Conservation (phyloP, 2,888 invertebrate genomes). For the Maniola hyperantus region DNA sequence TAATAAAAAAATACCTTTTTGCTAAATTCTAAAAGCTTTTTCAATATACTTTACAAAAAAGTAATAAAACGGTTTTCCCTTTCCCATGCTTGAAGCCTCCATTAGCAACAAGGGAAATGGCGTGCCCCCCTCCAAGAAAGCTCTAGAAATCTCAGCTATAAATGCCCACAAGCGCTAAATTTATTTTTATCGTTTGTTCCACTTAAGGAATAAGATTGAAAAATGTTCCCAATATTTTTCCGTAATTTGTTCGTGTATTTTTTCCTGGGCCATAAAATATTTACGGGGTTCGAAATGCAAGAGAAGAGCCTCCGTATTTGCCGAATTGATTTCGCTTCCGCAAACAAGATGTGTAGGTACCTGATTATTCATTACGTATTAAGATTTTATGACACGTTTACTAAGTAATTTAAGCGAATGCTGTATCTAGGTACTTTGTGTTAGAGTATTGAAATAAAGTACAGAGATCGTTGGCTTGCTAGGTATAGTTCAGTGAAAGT, state of each 20-base stretch:
- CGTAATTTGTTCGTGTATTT: slow-evolving; percentile 71
- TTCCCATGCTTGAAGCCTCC: slow-evolving; percentile 28
- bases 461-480: neutral
- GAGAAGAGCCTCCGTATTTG: slow-evolving; percentile 62
- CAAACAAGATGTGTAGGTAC: slow-evolving; percentile 57
- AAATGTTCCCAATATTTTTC: slow-evolving; percentile 74
- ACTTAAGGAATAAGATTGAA: slow-evolving; percentile 81
- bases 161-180: slow-evolving; percentile 77
- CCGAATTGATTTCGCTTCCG: slow-evolving; percentile 74
- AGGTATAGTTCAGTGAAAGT: no score
- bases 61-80: slow-evolving; percentile 28
- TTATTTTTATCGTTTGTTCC: slow-evolving; percentile 79
- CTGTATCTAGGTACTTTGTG: neutral
- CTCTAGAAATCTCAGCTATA: slow-evolving; percentile 78
- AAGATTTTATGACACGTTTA: slow-evolving; percentile 6
- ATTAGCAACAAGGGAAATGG: slow-evolving; percentile 40
- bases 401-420: neutral
- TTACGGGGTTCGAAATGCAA: slow-evolving; percentile 73
- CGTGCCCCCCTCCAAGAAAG: slow-evolving; percentile 47
- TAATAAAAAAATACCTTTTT: neutral
- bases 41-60: slow-evolving; percentile 25
- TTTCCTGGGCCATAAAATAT: slow-evolving; percentile 76
- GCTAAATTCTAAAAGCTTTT: slow-evolving; percentile 11
- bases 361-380: slow-evolving; percentile 45
- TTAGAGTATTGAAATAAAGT: no score